Percentiles rank a stretch among this genome's conserved stretches.
Conservation (phyloP, 1,140 invertebrate species). For the Penaeus indicus region DNA sequence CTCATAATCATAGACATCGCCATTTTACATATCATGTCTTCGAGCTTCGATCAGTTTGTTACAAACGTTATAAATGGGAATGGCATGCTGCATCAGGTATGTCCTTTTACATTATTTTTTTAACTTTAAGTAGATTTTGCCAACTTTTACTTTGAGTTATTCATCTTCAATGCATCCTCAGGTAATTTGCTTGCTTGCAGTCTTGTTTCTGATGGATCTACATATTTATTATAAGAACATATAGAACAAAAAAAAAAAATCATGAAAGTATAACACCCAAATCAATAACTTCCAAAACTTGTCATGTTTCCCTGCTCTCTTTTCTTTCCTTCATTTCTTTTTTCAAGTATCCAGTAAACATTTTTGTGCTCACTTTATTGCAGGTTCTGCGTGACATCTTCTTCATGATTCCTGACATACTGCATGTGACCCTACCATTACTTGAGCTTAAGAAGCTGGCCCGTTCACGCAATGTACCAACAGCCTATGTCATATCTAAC, state of each 20-base stretch:
- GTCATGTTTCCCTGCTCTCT: too few relatives aligned
- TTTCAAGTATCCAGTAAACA: neutral
- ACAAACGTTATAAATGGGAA: constrained; percentile 79
- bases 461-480: constrained; percentile 50
- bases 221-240: too few relatives aligned
- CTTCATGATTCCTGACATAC: constrained; percentile 82
- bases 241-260: too few relatives aligned
- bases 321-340: neutral
- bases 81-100: constrained; percentile 76
- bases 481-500: constrained; percentile 62
- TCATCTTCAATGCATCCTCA: too few relatives aligned
- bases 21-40: constrained; percentile 79
- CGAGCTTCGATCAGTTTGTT: constrained; percentile 83
- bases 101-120: neutral
- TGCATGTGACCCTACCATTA: constrained; percentile 78
- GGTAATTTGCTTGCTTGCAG: too few relatives aligned
- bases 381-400: constrained; percentile 81
- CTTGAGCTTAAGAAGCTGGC: constrained; percentile 69
- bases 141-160: too few relatives aligned
- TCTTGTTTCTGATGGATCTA: too few relatives aligned
- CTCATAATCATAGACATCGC: constrained; percentile 75
- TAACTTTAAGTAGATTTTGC: too few relatives aligned
- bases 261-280: too few relatives aligned
- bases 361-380: constrained; percentile 37
- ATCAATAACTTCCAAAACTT: too few relatives aligned